These are phyloP conservation scores for Rafetus swinhoei DNA, from an alignment of 2,113 vertebrate genomes.

Conservation along the genomic window DNA sequence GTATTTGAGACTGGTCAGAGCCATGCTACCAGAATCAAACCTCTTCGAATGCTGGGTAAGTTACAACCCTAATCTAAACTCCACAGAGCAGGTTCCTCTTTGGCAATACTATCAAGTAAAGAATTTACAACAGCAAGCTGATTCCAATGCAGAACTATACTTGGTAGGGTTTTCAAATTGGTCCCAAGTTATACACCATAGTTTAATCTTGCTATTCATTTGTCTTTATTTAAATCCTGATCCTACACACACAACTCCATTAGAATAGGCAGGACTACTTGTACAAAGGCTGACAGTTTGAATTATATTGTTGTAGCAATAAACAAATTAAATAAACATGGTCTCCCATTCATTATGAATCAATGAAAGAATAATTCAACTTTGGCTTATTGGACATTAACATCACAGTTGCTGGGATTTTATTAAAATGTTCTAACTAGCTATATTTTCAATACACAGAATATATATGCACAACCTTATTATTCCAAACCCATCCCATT, in stretches of 20 bases:
- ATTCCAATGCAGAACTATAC: not conserved
- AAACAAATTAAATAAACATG: not conserved
- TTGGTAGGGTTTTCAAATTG: not conserved
- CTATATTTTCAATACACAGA: not conserved
- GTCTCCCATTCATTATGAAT: not conserved
- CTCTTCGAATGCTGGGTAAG: constrained; percentile 11
- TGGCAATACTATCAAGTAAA: not conserved
- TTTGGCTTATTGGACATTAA: not conserved
- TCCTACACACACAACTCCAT: not conserved
- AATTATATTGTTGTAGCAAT: not conserved
- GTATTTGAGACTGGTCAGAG: not conserved
- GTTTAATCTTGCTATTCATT: not conserved
- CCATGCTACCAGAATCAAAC: not conserved
- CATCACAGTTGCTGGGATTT: not conserved
- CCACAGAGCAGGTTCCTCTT: not conserved
- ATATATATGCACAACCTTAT: rapidly evolving
- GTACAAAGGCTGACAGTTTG: not conserved
- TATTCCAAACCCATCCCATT: not conserved
- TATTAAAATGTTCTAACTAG: not conserved
- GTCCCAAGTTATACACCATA: not conserved
- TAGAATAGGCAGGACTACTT: not conserved
- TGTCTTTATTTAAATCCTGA: not conserved
- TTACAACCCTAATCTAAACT: not conserved
- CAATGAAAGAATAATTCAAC: not conserved
- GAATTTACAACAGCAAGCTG: not conserved